Conservation (phyloP, 1,140 invertebrate species). For the Brachionus paranguensis region DNA sequence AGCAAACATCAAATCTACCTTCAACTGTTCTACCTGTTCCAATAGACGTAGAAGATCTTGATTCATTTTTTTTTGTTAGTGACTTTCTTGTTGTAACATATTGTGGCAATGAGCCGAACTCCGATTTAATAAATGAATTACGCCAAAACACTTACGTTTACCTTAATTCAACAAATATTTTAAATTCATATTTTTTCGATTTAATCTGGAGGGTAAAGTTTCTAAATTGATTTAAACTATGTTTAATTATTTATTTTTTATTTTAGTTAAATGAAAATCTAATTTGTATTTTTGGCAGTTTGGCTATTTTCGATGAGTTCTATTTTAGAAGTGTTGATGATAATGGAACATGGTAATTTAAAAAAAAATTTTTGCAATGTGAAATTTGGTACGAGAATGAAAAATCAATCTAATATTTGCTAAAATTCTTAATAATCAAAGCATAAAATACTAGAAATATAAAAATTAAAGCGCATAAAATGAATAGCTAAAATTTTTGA, state of each 20-base stretch:
- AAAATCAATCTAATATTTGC: no score
- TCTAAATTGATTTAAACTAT: neutral
- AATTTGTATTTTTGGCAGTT: neutral
- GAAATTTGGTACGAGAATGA: no score
- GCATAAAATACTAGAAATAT: no score
- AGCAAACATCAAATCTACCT: neutral
- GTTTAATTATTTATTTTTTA: neutral
- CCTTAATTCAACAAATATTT: neutral
- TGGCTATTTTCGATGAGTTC: neutral
- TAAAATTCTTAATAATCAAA: no score
- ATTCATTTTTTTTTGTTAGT: neutral
- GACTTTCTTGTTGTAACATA: neutral
- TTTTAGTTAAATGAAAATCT: neutral
- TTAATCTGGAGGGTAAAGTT: neutral
- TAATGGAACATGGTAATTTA: constrained; percentile 12
- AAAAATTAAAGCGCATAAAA: no score
- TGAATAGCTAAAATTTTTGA: no score
- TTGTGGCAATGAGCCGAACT: neutral
- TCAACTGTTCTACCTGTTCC: neutral
- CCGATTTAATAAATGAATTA: neutral
- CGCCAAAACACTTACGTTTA: neutral
- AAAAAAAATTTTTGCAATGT: no score
- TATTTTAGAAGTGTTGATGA: neutral
- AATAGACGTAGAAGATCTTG: neutral
- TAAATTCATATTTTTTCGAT: neutral